Conservation (phyloP, 1,140 invertebrate genomes). For the Heterodera schachtii region DNA sequence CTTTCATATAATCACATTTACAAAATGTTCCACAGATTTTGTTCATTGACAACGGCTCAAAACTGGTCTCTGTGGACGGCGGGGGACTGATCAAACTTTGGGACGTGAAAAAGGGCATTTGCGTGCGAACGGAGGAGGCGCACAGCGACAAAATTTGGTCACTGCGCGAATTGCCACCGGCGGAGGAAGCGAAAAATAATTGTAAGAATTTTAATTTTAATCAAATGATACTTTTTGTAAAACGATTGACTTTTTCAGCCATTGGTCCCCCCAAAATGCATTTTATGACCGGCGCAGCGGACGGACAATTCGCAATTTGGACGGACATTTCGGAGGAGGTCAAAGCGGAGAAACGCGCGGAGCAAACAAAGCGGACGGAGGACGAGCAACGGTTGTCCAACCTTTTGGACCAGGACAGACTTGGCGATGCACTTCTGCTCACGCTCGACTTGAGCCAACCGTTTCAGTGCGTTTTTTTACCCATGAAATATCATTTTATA, state of each 20-base stretch:
- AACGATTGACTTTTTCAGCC: neutral
- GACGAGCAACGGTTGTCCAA: conserved; percentile 57
- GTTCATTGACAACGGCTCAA: conserved; percentile 27
- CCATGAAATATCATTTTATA: conserved; percentile 4
- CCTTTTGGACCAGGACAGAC: conserved; percentile 53
- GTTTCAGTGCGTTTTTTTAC: conserved; percentile 48
- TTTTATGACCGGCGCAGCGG: conserved; percentile 57
- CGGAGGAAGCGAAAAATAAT: conserved; percentile 24
- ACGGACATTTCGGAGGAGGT: conserved; percentile 58
- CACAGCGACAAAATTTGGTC: conserved; percentile 61
- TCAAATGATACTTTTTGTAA: conserved; percentile 27
- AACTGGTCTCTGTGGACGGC: conserved; percentile 55
- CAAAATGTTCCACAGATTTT: neutral
- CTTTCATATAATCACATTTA: neutral
- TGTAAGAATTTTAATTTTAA: neutral
- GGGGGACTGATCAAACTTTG: conserved; percentile 58
- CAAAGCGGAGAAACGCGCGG: conserved; percentile 37
- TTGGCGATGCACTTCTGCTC: conserved; percentile 55
- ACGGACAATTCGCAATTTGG: conserved; percentile 59
- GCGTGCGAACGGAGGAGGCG: conserved; percentile 58
- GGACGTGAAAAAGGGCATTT: conserved; percentile 48
- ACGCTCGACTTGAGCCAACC: conserved; percentile 56
- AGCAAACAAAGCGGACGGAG: conserved; percentile 51
- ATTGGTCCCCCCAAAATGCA: conserved; percentile 13
- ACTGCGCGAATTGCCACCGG: conserved; percentile 18